Conservation (phyloP, 2,888 invertebrate genomes). For the Drosophila buzzatii region DNA sequence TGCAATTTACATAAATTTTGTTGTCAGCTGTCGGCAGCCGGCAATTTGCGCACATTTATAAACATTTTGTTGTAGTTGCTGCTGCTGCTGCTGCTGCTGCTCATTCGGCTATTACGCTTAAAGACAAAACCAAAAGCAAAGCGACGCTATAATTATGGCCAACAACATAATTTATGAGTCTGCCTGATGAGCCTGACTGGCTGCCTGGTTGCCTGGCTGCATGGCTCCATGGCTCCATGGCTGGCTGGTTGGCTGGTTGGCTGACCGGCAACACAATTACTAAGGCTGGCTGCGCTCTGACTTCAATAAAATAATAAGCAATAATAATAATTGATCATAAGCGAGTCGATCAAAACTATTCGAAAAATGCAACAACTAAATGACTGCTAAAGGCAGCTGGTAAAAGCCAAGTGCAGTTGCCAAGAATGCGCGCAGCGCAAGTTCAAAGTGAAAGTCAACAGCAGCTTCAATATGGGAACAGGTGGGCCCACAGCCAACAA, state of each 20-base stretch:
- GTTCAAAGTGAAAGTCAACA: conserved; percentile 66
- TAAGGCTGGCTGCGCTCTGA: conserved; percentile 29
- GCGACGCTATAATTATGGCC: conserved; percentile 55
- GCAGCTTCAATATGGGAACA: conserved; percentile 11
- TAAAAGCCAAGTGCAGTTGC: conserved; percentile 47
- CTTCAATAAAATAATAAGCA: conserved; percentile 66
- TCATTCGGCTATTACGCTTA: conserved; percentile 17
- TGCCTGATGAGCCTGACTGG: conserved; percentile 26
- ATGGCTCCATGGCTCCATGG: neutral
- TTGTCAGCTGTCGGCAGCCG: conserved; percentile 64
- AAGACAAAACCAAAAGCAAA: conserved; percentile 32
- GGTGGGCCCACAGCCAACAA: conserved; percentile 21
- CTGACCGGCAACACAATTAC: conserved; percentile 12
- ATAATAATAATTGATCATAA: conserved; percentile 61
- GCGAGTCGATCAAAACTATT: conserved; percentile 39
- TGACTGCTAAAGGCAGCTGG: conserved; percentile 39
- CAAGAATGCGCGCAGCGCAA: conserved; percentile 58
- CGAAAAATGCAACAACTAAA: conserved; percentile 27
- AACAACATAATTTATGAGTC: conserved; percentile 58
- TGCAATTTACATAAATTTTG: conserved; percentile 69
- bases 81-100: conserved; percentile 15
- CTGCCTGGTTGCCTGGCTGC: neutral
- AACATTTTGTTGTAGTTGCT: conserved; percentile 34
- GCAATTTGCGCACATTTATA: conserved; percentile 64
- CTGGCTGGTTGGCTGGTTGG: neutral